Conservation (phyloP, 1,140 invertebrate genomes). For the Melipona quadrifasciata region DNA sequence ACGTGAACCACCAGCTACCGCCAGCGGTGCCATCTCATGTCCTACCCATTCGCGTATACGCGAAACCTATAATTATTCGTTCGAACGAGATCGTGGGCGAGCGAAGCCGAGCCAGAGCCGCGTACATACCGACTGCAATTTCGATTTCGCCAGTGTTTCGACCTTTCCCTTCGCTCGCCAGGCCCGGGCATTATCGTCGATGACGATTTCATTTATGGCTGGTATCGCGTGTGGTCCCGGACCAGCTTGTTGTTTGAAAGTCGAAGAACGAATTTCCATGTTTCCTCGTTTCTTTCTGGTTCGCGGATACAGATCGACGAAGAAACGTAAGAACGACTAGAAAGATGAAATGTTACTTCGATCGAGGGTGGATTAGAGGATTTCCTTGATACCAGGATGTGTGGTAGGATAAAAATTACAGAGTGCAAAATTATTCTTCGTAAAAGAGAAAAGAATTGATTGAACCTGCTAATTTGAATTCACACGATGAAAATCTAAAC, state of each 20-base stretch:
- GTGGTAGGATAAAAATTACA: too few relatives aligned
- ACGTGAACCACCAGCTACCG: conserved; percentile 53
- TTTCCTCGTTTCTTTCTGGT: not conserved
- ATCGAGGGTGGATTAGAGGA: too few relatives aligned
- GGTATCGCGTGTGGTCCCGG: not conserved
- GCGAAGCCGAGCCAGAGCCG: not conserved
- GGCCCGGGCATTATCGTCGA: not conserved
- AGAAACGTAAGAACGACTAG: too few relatives aligned
- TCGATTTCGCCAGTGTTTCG: conserved; percentile 15
- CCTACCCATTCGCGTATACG: conserved; percentile 7
- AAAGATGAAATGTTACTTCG: too few relatives aligned
- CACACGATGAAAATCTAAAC: too few relatives aligned
- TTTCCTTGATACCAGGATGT: too few relatives aligned
- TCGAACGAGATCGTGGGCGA: conserved; percentile 58
- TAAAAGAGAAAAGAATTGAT: too few relatives aligned
- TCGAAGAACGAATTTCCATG: not conserved
- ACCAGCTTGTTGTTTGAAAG: not conserved
- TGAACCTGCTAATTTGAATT: too few relatives aligned
- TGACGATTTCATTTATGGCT: conserved; percentile 21
- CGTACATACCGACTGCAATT: conserved; percentile 23
- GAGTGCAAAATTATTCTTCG: too few relatives aligned
- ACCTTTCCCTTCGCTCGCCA: conserved; percentile 5
- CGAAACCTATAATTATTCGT: conserved; percentile 65
- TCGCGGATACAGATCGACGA: not conserved
- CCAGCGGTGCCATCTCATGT: conserved; percentile 50